Evolutionary conservation across 2,797 vertebrate species (phyloP), one percentile per base, ranked within the genome.

Genomic region (Acomys russatus): DNA sequence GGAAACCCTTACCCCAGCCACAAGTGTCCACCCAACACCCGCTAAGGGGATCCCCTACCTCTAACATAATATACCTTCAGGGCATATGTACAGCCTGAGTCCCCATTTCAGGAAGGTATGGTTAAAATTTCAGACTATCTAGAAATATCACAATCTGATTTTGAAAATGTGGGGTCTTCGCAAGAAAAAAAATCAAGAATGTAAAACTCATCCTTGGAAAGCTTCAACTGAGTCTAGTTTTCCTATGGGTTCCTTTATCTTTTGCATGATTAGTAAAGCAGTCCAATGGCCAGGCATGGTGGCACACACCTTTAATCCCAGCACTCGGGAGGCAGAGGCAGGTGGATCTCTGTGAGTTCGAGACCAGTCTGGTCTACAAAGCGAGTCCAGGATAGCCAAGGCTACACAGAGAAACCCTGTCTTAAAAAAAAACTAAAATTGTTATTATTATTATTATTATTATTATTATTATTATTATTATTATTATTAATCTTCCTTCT

Each of bases 71-170:
- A 71, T n/a, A 2, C 1, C 54, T 64, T 12, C 9, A 70, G 71
- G 5, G 14, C 64, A n/a, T 30, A 73, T 38, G 5, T 18, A 56
- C 10, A 90, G 25, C 59, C 33, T 30, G 33, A 59, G 51, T 56
- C 9, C 30, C 66, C 25, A 61, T 56, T 88, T 92, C 76, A 89
- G 64, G 91, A 64, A 35, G 14, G 3, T 77, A 11, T 51, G 54
- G 7, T n/a, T 59, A 63, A 89, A 63, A 83, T 79, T 56, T 64
- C 54, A 68, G 63, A 51, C 54, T 11, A 66, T 77, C 38, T 14
- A 56, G 33, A 88, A 49, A 94, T 70, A 83, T 28, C 49, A 92
- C 95, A 87, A 71, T 91, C 64, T 56, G 61, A 68, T 85, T 71
- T 74, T 56, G 64, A 76, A 10, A 64, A 56, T 22, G 0, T n/a